phyloP scores from a whole-genome alignment of 2,113 vertebrate genomes.

The Bagarius yarrelli region DNA sequence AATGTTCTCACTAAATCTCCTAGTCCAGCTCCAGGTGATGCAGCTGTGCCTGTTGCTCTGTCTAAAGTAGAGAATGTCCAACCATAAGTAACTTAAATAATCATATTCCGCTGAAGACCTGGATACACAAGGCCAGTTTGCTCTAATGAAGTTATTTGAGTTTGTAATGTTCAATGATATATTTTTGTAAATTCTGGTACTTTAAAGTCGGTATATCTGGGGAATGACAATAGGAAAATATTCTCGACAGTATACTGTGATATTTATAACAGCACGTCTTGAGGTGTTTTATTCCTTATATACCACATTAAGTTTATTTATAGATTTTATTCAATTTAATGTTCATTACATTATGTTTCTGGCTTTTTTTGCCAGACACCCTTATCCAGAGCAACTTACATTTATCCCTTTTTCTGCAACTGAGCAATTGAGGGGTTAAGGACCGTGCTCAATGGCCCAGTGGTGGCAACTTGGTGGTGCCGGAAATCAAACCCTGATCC shows the following conservation, averaged over 20 bases:
- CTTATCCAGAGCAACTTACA: too few species aligned
- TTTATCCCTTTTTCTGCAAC: too few species aligned
- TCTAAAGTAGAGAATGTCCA: constrained; percentile 86
- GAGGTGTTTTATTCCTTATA: not conserved
- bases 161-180: not conserved
- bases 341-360: too few species aligned
- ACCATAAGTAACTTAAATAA: constrained; percentile 65
- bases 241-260: not conserved
- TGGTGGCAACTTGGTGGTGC: too few species aligned
- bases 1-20: constrained; percentile 82
- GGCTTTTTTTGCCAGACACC: too few species aligned
- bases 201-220: not conserved
- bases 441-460: too few species aligned
- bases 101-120: constrained; percentile 4
- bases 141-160: not conserved
- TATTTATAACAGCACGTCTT: too few species aligned
- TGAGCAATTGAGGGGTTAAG: too few species aligned
- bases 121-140: constrained; percentile 10
- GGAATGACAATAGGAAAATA: not conserved
- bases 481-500: too few species aligned
- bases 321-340: not conserved
- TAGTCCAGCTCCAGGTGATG: constrained; percentile 75
- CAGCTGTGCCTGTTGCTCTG: constrained; percentile 81
- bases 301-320: not conserved
- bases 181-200: not conserved